A percentile compares a stretch with the other conserved stretches of the same genome.
Evolutionary conservation across 2,113 vertebrate genomes (phyloP).

Genomic region (Mandrillus leucophaeus): DNA sequence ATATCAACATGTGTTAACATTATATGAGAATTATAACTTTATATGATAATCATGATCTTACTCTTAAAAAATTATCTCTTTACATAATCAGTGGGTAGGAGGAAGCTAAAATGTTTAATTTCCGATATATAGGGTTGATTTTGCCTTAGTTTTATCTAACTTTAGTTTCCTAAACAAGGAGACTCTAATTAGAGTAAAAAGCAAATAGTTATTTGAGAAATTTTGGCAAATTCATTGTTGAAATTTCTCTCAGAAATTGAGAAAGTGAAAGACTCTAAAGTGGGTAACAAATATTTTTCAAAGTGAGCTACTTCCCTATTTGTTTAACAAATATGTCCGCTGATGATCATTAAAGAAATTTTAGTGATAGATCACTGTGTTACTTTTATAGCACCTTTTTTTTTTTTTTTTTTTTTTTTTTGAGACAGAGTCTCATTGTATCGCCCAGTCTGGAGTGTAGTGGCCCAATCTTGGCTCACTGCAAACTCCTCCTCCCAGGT

Average conservation of each 20-base stretch:
- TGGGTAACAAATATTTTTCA: background rate
- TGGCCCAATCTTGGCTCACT: too few relatives aligned
- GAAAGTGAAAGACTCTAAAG: background rate
- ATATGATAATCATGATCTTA: background rate
- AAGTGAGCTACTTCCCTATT: background rate
- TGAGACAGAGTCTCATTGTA: too few relatives aligned
- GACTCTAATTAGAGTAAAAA: background rate
- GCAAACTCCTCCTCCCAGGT: too few relatives aligned
- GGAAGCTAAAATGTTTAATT: background rate
- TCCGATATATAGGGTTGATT: background rate
- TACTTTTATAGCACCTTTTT: background rate
- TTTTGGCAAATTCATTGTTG: background rate
- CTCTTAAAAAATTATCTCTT: background rate
- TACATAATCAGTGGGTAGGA: background rate
- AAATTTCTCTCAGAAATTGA: constrained; percentile 5
- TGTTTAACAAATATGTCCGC: background rate
- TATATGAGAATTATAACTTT: background rate
- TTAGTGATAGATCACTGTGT: background rate
- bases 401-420: too few relatives aligned
- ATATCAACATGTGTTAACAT: background rate
- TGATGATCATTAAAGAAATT: background rate
- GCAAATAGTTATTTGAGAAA: constrained; percentile 4
- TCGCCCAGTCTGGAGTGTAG: too few relatives aligned
- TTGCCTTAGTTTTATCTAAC: background rate
- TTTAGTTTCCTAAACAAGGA: background rate